phyloP scores from a whole-genome alignment of 2,888 invertebrate genomes.

The Cotesia congregata region DNA sequence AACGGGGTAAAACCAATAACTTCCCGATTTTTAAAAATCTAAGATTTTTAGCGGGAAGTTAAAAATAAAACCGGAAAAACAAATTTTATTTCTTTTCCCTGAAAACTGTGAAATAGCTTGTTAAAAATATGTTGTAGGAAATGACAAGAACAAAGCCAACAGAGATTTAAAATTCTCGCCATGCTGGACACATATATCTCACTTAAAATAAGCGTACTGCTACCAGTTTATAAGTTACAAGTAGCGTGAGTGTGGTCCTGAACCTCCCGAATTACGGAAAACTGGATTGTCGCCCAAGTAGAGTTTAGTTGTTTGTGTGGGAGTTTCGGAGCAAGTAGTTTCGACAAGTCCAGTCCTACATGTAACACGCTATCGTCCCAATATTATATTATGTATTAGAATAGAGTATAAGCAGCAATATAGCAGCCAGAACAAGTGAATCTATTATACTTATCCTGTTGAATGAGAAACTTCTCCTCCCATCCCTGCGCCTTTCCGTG shows the following conservation, averaged over 20 bases:
- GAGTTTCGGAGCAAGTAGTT: neutral
- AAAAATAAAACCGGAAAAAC: neutral
- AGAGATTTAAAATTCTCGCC: constrained; percentile 13
- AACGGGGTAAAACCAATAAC: too few species aligned
- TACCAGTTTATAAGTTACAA: constrained; percentile 16
- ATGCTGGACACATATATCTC: constrained; percentile 21
- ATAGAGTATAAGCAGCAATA: neutral
- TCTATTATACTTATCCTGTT: constrained; percentile 7
- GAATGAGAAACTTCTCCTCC: constrained; percentile 28
- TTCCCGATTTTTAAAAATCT: too few species aligned
- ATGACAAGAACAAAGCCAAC: neutral
- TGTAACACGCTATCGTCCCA: too few species aligned
- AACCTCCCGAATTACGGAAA: constrained; percentile 35
- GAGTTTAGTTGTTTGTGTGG: neutral
- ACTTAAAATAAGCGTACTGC: neutral
- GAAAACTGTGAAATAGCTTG: constrained; percentile 18
- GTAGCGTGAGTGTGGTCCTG: constrained; percentile 20
- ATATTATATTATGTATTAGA: too few species aligned
- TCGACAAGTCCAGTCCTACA: constrained; percentile 7
- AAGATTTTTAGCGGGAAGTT: too few species aligned
- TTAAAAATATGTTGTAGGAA: neutral
- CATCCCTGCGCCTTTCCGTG: constrained; percentile 57
- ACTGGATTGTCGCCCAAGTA: constrained; percentile 36
- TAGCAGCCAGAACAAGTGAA: neutral
- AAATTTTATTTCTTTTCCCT: neutral